These are phyloP conservation scores for Amphipyra berbera DNA, from an alignment of 2,888 invertebrate species.

Conservation along the genomic window DNA sequence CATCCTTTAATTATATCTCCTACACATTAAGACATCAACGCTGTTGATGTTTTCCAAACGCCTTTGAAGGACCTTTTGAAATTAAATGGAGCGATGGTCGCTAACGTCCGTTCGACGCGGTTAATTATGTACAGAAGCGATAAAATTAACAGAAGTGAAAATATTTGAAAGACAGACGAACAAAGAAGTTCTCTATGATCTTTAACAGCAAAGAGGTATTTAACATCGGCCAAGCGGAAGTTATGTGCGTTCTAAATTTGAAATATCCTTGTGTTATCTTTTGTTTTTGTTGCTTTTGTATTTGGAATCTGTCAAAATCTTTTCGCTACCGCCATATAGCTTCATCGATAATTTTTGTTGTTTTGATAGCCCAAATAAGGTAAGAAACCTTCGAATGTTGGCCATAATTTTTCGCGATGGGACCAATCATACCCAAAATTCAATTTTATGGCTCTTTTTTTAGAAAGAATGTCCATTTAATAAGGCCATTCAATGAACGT, in stretches of 20 bases:
- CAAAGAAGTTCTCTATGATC: slow-evolving; percentile 26
- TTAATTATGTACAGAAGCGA: slow-evolving; percentile 20
- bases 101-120: background rate
- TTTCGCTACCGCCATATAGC: slow-evolving; percentile 8
- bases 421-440: too few species aligned
- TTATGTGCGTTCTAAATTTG: slow-evolving; percentile 45
- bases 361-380: too few species aligned
- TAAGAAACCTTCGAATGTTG: too few species aligned
- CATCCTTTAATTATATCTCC: background rate
- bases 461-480: too few species aligned
- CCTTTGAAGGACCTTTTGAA: slow-evolving; percentile 2
- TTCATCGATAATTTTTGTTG: background rate
- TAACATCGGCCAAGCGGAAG: slow-evolving; percentile 37
- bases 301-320: slow-evolving; percentile 18
- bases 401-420: too few species aligned
- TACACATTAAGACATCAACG: background rate
- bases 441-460: too few species aligned
- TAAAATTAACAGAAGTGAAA: slow-evolving; percentile 26
- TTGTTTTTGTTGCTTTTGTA: slow-evolving; percentile 9
- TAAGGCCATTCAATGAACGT: too few species aligned
- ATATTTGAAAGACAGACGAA: slow-evolving; percentile 17
- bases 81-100: slow-evolving; percentile 16
- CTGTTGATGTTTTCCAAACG: background rate
- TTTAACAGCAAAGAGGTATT: slow-evolving; percentile 36
- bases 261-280: slow-evolving; percentile 9